Base-by-base conservation (phyloP, 2,888 invertebrate genomes). In the Meteorus cinctellus region DNA sequence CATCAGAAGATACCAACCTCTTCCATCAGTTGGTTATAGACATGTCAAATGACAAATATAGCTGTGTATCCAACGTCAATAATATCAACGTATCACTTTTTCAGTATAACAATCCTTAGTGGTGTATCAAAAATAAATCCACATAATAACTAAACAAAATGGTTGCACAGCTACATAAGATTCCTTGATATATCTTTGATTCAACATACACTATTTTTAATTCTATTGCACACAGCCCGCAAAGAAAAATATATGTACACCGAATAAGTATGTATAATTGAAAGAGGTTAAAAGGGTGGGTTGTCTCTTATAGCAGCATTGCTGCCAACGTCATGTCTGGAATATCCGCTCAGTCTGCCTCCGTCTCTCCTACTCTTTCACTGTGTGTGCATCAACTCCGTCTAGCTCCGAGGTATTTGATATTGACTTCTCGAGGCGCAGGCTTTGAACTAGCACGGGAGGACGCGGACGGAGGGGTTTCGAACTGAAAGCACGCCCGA, bases 331-430 rank as follows among this genome's bases (percentile, higher is more conserved):
- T 80, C 76, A 74, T 72, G 78, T 67, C 75, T 74, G 73, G 74
- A 72, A 79, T 80, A 73, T 72, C 63, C 76, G 73, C 19, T 55
- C 5, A n/a, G 5, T 55, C 55, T 24, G 19, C 8, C 19, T 19
- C 16, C n/a, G 19, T 55, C 55, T 41, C 55, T 55, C 24, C 59
- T 69, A 48, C 70, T 67, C 65, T 76, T 74, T 68, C 68, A 59
- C 72, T 75, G 51, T 72, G 45, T 80, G 68, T 79, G 71, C 70
- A 78, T 19, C 82, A 80, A 78, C 81, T 82, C 85, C 85, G 86
- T 84, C 85, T 87, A 86, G 86, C 89, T 88, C 82, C 81, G 86
- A 88, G 88, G 88, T 89, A 89, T 89, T 89, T 89, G 88, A 88
- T 89, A 89, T 89, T 88, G 89, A 89, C 89, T 88, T 88, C 87